Conservation (phyloP, 2,888 invertebrate genomes). For the Dioctria rufipes region DNA sequence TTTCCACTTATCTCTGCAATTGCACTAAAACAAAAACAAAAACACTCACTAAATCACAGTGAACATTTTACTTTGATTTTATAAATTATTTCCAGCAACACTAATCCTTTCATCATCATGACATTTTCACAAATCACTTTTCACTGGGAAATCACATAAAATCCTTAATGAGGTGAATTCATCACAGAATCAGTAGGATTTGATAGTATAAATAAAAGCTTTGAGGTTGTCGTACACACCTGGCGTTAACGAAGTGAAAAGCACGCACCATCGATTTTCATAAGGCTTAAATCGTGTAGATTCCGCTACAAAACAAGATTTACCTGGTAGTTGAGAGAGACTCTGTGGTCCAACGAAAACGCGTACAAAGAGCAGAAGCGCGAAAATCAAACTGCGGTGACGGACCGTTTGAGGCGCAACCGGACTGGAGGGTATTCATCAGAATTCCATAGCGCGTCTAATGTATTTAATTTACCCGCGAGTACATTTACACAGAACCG, state of each 20-base stretch:
- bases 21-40: no score
- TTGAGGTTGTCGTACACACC: constrained; percentile 31
- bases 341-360: constrained; percentile 10
- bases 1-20: no score
- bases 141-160: constrained; percentile 14
- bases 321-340: constrained; percentile 14
- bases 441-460: constrained; percentile 5
- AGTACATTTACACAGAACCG: background rate
- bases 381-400: constrained; percentile 42
- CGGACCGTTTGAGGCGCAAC: background rate
- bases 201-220: background rate
- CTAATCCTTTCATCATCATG: background rate
- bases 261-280: constrained; percentile 15
- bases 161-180: constrained; percentile 32
- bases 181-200: background rate
- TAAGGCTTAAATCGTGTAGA: constrained; percentile 5
- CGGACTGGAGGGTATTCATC: constrained; percentile 14
- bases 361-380: constrained; percentile 44
- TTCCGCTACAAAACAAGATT: constrained; percentile 13
- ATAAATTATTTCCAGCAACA: background rate
- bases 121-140: background rate
- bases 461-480: constrained; percentile 20
- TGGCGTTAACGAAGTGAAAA: constrained; percentile 41
- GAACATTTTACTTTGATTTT: no score
- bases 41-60: no score